A percentile compares a stretch with the other conserved stretches of the same genome.
These are phyloP conservation scores for Neoascia interrupta DNA, from an alignment of 2,888 invertebrate genomes.

Conservation along the genomic window DNA sequence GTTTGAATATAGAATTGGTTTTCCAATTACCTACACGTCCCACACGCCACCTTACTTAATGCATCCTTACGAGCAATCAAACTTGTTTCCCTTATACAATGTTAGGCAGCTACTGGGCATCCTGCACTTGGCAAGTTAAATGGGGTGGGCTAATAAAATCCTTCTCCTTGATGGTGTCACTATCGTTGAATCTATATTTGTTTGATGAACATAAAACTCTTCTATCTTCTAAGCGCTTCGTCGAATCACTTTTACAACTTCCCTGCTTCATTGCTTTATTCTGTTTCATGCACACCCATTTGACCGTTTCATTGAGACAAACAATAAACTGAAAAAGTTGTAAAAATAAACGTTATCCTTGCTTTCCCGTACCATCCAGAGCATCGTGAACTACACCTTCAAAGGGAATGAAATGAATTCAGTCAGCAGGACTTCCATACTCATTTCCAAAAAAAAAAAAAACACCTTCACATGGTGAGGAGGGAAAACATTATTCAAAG, in stretches of 20 bases:
- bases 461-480: constrained; percentile 19
- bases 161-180: too few species aligned
- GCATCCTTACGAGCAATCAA: too few species aligned
- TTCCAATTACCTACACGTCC: too few species aligned
- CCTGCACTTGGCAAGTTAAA: too few species aligned
- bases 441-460: constrained; percentile 8
- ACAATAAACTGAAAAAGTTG: constrained; percentile 7
- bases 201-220: too few species aligned
- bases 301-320: constrained; percentile 17
- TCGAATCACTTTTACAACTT: neutral
- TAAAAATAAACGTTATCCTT: constrained; percentile 1
- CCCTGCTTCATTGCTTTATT: neutral
- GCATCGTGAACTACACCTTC: neutral
- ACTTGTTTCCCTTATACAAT: too few species aligned
- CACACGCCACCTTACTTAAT: too few species aligned
- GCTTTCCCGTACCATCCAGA: neutral
- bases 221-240: too few species aligned
- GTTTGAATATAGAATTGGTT: too few species aligned
- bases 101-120: too few species aligned
- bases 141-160: too few species aligned
- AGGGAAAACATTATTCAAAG: constrained; percentile 42
- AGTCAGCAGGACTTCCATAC: neutral
- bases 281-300: neutral
- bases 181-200: too few species aligned
- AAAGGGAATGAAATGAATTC: neutral